phyloP scores from a whole-genome alignment of 2,113 vertebrate species.

The Promerops cafer region DNA sequence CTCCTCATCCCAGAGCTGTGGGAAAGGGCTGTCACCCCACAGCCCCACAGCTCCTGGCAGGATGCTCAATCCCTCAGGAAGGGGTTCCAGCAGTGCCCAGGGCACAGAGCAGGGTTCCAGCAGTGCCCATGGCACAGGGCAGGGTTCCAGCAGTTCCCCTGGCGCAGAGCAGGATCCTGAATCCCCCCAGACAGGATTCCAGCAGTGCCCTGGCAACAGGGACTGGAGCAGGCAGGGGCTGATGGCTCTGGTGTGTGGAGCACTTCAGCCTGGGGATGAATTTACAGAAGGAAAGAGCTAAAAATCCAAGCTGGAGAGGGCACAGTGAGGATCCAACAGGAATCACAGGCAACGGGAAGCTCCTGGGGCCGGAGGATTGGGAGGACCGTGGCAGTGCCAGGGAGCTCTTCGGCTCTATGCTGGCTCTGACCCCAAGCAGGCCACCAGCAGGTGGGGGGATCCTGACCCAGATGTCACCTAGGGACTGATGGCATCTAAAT shows the following conservation, averaged over 20 bases:
- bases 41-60: neutral
- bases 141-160: accelerated
- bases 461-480: neutral
- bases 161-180: neutral
- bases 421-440: neutral
- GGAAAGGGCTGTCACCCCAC: neutral
- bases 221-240: neutral
- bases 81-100: accelerated
- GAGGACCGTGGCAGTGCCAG: neutral
- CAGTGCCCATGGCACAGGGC: accelerated
- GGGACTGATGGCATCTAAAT: neutral
- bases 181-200: neutral
- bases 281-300: neutral
- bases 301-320: neutral
- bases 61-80: accelerated
- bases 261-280: neutral
- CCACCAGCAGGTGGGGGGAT: neutral
- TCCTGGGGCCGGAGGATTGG: accelerated
- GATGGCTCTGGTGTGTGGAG: neutral
- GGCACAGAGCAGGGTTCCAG: neutral
- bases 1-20: accelerated
- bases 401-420: accelerated
- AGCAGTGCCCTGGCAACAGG: neutral
- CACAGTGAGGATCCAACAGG: neutral
- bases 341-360: neutral